Evolutionary conservation across 2,888 invertebrate species (phyloP).

Genomic region (Eristalinus sepulchralis): DNA sequence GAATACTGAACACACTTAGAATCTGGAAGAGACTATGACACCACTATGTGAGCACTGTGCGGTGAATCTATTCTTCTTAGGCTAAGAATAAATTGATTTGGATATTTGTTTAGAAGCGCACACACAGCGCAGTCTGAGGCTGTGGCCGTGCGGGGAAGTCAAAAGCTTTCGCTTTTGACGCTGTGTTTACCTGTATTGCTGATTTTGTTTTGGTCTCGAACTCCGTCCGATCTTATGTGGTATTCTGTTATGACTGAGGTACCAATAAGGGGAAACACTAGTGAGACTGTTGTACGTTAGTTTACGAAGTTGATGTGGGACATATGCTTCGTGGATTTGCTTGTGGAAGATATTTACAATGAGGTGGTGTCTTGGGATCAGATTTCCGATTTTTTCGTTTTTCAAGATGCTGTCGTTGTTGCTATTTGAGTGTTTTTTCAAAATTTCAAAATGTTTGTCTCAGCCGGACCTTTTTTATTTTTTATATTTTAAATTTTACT

Average conservation of each 20-base stretch:
- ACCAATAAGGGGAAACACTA: neutral
- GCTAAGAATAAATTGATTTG: conserved; percentile 47
- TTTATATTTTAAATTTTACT: no score
- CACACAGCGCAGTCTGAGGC: neutral
- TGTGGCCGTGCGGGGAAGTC: neutral
- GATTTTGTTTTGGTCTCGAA: conserved; percentile 33
- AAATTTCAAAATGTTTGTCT: no score
- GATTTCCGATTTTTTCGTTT: no score
- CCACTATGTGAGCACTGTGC: neutral
- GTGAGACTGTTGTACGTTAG: neutral
- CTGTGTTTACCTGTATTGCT: conserved; percentile 15
- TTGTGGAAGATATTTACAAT: neutral
- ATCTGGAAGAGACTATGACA: conserved; percentile 31
- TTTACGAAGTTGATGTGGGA: neutral
- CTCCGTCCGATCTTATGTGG: conserved; percentile 41
- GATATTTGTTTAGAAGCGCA: neutral
- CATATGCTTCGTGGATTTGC: conserved; percentile 43
- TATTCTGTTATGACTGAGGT: conserved; percentile 43
- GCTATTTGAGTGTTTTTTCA: no score
- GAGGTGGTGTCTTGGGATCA: neutral
- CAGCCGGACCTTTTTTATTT: no score
- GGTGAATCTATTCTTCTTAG: conserved; percentile 5
- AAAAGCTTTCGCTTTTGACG: neutral
- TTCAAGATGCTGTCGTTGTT: no score
- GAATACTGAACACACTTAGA: conserved; percentile 41